Evolutionary conservation across 2,888 invertebrate species (phyloP).

Genomic region (Volucella inflata): DNA sequence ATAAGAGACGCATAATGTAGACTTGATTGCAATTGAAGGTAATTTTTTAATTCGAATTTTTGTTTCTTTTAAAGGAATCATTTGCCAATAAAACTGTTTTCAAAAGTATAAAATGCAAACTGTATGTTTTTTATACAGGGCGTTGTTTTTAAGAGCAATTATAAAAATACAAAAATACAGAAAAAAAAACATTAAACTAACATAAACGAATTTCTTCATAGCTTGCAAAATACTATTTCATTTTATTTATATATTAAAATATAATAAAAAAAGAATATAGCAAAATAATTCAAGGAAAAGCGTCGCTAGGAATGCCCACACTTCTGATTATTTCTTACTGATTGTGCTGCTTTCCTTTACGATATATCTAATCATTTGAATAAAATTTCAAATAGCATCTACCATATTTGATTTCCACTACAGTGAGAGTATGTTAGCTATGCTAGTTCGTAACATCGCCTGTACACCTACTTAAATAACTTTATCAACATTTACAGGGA

Average conservation of each 20-base stretch:
- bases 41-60: constrained; percentile 33
- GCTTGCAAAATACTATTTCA: constrained; percentile 21
- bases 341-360: constrained; percentile 70
- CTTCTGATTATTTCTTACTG: constrained; percentile 52
- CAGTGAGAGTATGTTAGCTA: no score
- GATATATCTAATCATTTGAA: constrained; percentile 62
- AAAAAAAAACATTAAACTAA: constrained; percentile 13
- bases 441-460: no score
- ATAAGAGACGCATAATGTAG: constrained; percentile 45
- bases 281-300: constrained; percentile 48
- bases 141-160: constrained; percentile 20
- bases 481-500: no score
- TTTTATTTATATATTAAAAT: constrained; percentile 25
- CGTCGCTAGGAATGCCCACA: constrained; percentile 60
- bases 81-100: constrained; percentile 24
- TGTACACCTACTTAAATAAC: no score
- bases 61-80: not conserved
- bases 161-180: constrained; percentile 43
- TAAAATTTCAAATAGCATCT: constrained; percentile 51
- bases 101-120: constrained; percentile 15
- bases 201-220: not conserved
- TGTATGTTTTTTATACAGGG: not conserved
- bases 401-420: no score
- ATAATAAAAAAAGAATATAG: constrained; percentile 37
- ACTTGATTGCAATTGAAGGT: constrained; percentile 40